Conservation (phyloP, 1,140 invertebrate species). For the Drosophila bipectinata region DNA sequence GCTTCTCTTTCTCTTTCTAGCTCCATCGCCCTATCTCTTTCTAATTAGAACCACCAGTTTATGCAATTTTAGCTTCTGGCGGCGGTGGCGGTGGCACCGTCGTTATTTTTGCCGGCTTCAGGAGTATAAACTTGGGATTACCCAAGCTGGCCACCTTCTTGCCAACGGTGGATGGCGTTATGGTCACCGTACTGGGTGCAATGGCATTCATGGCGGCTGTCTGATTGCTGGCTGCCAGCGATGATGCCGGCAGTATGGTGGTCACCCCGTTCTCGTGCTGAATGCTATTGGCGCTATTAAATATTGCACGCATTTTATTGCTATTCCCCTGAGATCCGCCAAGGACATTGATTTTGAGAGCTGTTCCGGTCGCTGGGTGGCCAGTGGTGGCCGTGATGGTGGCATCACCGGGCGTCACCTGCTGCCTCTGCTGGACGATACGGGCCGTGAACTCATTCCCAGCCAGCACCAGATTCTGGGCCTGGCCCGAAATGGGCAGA, state of each 20-base stretch:
- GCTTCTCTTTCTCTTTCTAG: conserved; percentile 12
- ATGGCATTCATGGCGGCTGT: conserved; percentile 78
- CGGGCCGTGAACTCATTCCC: conserved; percentile 77
- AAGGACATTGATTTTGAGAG: conserved; percentile 48
- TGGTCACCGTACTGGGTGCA: conserved; percentile 77
- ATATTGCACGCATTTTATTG: conserved; percentile 80
- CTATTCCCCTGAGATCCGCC: conserved; percentile 64
- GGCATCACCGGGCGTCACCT: neutral
- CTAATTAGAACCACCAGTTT: conserved; percentile 1
- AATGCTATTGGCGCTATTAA: conserved; percentile 70
- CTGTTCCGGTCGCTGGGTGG: neutral
- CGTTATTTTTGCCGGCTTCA: conserved; percentile 56
- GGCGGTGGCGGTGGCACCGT: conserved; percentile 12
- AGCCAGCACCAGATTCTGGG: conserved; percentile 72
- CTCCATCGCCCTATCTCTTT: neutral
- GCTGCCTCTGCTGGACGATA: conserved; percentile 54
- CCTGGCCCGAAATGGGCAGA: conserved; percentile 67
- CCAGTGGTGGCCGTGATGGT: neutral
- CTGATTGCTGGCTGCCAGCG: conserved; percentile 70
- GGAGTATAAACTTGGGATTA: conserved; percentile 66
- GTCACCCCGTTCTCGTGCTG: conserved; percentile 81
- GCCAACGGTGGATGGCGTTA: conserved; percentile 60
- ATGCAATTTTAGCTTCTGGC: conserved; percentile 58
- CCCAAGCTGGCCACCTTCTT: conserved; percentile 46
- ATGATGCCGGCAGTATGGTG: conserved; percentile 77